phyloP scores from a whole-genome alignment of 2,888 invertebrate genomes.

The Didymodactylos carnosus region DNA sequence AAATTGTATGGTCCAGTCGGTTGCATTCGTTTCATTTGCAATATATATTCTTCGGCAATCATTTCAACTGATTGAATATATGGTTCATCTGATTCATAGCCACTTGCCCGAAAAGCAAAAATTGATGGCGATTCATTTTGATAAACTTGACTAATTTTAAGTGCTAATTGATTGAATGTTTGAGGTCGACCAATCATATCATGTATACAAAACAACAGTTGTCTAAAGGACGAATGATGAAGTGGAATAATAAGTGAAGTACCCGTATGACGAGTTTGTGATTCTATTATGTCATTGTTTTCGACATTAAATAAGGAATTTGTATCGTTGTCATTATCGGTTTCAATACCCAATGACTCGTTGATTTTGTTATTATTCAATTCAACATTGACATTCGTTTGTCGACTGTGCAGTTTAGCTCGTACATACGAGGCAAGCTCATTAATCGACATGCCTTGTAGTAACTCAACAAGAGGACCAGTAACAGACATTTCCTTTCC shows the following conservation, averaged over 20 bases:
- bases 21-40: neutral
- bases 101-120: neutral
- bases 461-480: neutral
- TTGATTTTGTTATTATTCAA: neutral
- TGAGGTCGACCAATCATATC: neutral
- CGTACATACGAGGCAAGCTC: neutral
- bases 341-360: neutral
- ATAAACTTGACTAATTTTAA: neutral
- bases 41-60: neutral
- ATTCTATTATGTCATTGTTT: too few relatives aligned
- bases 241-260: neutral
- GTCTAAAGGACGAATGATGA: neutral
- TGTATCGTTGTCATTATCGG: neutral
- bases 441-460: neutral
- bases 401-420: too few relatives aligned
- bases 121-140: neutral
- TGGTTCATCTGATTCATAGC: neutral
- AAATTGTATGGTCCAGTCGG: neutral
- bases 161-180: neutral
- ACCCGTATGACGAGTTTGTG: too few relatives aligned
- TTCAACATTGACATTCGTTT: neutral
- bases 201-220: neutral
- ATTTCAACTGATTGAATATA: neutral
- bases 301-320: neutral
- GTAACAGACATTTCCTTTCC: neutral